A percentile compares a stretch with the other conserved stretches of the same genome.
phyloP scores from a whole-genome alignment of 1,140 invertebrate genomes.

The Colletes gigas region DNA sequence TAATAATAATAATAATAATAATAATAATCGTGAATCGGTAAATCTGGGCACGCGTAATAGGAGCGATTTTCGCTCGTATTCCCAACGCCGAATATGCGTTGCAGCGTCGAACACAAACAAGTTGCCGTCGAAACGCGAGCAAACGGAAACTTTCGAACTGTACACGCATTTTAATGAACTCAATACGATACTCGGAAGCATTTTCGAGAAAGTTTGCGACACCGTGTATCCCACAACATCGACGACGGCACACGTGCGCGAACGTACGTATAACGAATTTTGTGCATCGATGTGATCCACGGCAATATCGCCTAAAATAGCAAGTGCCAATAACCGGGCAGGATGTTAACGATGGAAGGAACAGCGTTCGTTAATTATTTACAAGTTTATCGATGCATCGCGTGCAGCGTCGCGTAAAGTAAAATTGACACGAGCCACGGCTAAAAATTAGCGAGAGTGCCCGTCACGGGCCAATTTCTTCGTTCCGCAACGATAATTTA shows the following conservation, averaged over 20 bases:
- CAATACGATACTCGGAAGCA: slow-evolving; percentile 14
- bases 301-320: slow-evolving; percentile 56
- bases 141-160: not conserved
- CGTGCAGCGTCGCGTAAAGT: slow-evolving; percentile 52
- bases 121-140: not conserved
- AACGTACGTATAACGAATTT: slow-evolving; percentile 55
- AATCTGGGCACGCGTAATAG: too few relatives aligned
- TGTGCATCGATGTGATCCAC: slow-evolving; percentile 43
- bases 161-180: slow-evolving; percentile 1
- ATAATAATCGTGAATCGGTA: too few relatives aligned
- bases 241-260: too few relatives aligned
- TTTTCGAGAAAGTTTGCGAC: slow-evolving; percentile 30
- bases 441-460: slow-evolving; percentile 54
- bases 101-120: too few relatives aligned
- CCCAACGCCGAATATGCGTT: too few relatives aligned
- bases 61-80: too few relatives aligned
- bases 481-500: slow-evolving; percentile 58
- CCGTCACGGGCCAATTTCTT: slow-evolving; percentile 60
- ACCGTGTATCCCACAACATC: not conserved
- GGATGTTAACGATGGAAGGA: slow-evolving; percentile 62
- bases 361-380: slow-evolving; percentile 70
- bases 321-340: slow-evolving; percentile 59
- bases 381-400: slow-evolving; percentile 69
- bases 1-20: too few relatives aligned
- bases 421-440: slow-evolving; percentile 55